phyloP scores from a whole-genome alignment of 1,140 invertebrate species.

The Aleiodes sp. region DNA sequence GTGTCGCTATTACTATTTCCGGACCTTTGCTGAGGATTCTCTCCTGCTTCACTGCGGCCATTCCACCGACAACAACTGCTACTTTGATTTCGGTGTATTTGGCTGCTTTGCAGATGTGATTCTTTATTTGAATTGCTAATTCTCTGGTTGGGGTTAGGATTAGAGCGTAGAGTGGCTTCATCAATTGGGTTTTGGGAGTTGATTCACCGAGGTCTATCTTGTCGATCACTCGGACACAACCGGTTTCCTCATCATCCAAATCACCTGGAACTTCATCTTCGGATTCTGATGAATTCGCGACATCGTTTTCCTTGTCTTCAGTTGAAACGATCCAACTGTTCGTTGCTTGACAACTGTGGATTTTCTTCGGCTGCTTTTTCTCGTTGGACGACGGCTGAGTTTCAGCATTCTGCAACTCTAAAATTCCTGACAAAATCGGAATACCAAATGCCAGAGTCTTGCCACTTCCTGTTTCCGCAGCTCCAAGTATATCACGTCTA shows the following conservation, averaged over 20 bases:
- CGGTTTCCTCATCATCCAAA: slow-evolving; percentile 59
- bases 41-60: slow-evolving; percentile 91
- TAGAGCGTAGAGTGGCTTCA: slow-evolving; percentile 78
- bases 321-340: slow-evolving; percentile 53
- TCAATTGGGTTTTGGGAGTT: slow-evolving; percentile 29
- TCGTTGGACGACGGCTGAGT: slow-evolving; percentile 37
- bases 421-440: slow-evolving; percentile 86
- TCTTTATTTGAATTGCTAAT: slow-evolving; percentile 91
- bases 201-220: slow-evolving; percentile 62
- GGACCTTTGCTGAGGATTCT: slow-evolving; percentile 83
- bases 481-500: slow-evolving; percentile 88
- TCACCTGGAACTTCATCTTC: slow-evolving; percentile 56
- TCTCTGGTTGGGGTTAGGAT: slow-evolving; percentile 96
- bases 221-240: slow-evolving; percentile 73
- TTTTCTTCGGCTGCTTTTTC: slow-evolving; percentile 34
- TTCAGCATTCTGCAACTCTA: slow-evolving; percentile 72
- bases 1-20: slow-evolving; percentile 95
- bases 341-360: slow-evolving; percentile 59
- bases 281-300: slow-evolving; percentile 52
- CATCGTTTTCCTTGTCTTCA: slow-evolving; percentile 48
- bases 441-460: slow-evolving; percentile 98
- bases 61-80: slow-evolving; percentile 87
- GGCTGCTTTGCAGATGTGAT: slow-evolving; percentile 82
- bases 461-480: slow-evolving; percentile 97
- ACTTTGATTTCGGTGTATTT: slow-evolving; percentile 83